phyloP scores from a whole-genome alignment of 1,140 invertebrate genomes.

The Arctopsyche grandis region DNA sequence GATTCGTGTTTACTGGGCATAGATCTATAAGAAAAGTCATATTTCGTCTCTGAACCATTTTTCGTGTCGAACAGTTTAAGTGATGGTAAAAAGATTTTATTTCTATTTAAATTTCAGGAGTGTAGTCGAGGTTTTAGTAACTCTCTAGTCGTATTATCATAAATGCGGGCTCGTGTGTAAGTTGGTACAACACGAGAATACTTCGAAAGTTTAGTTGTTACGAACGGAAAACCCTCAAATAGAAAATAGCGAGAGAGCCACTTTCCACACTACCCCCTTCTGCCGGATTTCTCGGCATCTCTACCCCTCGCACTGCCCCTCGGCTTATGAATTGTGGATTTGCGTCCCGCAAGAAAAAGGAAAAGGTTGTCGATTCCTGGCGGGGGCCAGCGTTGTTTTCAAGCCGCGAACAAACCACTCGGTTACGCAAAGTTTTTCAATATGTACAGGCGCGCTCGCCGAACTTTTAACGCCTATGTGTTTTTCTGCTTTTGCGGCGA shows the following conservation, averaged over 20 bases:
- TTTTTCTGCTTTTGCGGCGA: conserved; percentile 32
- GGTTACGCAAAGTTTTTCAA: conserved; percentile 51
- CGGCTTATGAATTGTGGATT: conserved; percentile 36
- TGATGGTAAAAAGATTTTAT: too few species aligned
- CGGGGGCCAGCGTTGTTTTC: conserved; percentile 27
- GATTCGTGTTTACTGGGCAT: too few species aligned
- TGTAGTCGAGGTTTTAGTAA: too few species aligned
- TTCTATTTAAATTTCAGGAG: too few species aligned
- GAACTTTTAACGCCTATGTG: conserved; percentile 36
- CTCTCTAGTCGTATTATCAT: not conserved
- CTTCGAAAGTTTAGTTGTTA: not conserved
- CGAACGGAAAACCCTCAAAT: conserved; percentile 3
- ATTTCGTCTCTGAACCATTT: too few species aligned
- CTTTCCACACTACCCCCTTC: not conserved
- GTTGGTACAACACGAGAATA: conserved; percentile 16
- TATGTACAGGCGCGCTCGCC: conserved; percentile 45
- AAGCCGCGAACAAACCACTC: conserved; percentile 37
- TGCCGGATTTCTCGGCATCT: not conserved
- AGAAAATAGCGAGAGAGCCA: conserved; percentile 16
- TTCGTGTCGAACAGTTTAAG: too few species aligned
- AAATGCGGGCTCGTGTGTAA: conserved; percentile 17
- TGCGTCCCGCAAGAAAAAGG: conserved; percentile 4
- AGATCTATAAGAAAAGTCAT: too few species aligned
- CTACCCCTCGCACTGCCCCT: not conserved
- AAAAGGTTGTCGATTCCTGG: conserved; percentile 30